Base-by-base conservation (phyloP, 2,113 vertebrate species). In the Misgurnus mizolepis region DNA sequence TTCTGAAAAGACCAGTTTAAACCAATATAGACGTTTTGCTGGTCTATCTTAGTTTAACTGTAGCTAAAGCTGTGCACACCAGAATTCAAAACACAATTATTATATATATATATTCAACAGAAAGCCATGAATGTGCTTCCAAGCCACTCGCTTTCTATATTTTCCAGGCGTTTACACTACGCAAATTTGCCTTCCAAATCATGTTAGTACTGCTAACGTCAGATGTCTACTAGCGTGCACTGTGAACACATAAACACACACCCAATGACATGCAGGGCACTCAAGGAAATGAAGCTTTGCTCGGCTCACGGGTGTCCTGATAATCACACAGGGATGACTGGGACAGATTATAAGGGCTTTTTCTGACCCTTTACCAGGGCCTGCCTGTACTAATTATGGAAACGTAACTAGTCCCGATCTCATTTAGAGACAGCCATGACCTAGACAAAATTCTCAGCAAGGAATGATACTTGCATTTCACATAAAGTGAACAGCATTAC, bases 341-440 rank as follows among this genome's bases (percentile, higher is more conserved):
- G 18, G 67, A 22, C 40, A 75, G 75, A 75, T 73, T 81, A 71
- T 67, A 18, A 68, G 69, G 56, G 41, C 50, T 79, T 79, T 79
- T 79, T 75, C 76, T 79, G 47, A 75, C n/a, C 55, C 65, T 58
- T 61, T 17, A n/a, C 60, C 66, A 50, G 72, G 67, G 50, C 49
- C 71, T 78, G 67, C 49, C 61, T 76, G 27, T 53, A 18, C 77
- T 77, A 72, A 82, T 77, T 82, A 80, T 76, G 82, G 73, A 53
- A 40, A 67, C 45, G 7, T 76, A 81, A 58, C 80, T n/a, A 40
- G 76, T 49, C 67, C 45, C 64, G 45, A 73, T 81, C 82, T 84
- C 62, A 67, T 75, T 79, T 65, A 50, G 69, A 70, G 75, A n/a
- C 50, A 14, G 56, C 27, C 34, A 67, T 22, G 60, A 82, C 80